Percentiles rank a stretch among this genome's conserved stretches.
These are phyloP conservation scores for Brachyptera risi DNA, from an alignment of 2,888 invertebrate genomes.

Conservation along the genomic window DNA sequence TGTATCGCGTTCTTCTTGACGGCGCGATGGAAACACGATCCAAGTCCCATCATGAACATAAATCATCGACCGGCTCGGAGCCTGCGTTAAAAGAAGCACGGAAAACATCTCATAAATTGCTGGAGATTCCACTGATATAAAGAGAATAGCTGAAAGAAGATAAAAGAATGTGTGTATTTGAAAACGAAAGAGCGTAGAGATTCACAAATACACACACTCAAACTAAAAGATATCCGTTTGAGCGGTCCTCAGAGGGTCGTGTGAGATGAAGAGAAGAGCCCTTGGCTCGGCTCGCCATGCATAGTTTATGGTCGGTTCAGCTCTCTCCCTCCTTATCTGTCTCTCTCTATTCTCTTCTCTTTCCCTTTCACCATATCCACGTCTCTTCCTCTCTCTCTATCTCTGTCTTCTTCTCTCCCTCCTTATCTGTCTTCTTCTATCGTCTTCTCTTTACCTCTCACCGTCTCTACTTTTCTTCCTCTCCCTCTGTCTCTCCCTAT, in stretches of 20 bases:
- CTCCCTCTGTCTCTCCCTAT: too few species aligned
- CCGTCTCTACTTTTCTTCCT: too few species aligned
- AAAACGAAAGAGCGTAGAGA: conserved; percentile 2
- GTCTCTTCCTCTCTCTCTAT: not conserved
- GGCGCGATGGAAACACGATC: too few species aligned
- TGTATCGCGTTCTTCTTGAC: too few species aligned
- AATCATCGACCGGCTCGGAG: too few species aligned
- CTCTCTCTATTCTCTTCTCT: too few species aligned
- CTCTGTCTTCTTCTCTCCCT: too few species aligned
- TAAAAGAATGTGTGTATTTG: conserved; percentile 18
- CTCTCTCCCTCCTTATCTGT: conserved; percentile 6
- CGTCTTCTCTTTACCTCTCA: too few species aligned
- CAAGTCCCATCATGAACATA: too few species aligned
- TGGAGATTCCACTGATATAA: not conserved
- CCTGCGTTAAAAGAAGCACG: not conserved
- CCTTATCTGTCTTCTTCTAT: too few species aligned
- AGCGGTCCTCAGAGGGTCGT: conserved; percentile 10
- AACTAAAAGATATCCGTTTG: conserved; percentile 21
- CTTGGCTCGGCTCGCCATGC: conserved; percentile 12
- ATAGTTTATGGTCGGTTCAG: conserved; percentile 20
- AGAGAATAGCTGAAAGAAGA: conserved; percentile 15
- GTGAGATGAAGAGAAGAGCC: conserved; percentile 19
- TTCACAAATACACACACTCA: conserved; percentile 21
- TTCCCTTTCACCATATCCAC: too few species aligned
- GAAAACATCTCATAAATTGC: conserved; percentile 12